phyloP scores from a whole-genome alignment of 2,888 invertebrate genomes.

The Cantharis nigra region DNA sequence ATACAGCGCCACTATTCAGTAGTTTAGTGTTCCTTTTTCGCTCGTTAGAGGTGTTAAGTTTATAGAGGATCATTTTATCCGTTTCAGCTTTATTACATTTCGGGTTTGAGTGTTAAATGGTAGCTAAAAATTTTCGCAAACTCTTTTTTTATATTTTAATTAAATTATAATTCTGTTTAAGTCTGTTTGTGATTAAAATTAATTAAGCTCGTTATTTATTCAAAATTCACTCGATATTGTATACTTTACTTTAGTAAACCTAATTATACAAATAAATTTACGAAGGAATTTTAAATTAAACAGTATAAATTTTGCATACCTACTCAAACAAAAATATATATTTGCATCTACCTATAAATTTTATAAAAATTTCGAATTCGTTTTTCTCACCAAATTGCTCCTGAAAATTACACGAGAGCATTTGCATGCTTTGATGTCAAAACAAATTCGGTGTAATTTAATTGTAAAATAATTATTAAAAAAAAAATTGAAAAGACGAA shows the following conservation, averaged over 20 bases:
- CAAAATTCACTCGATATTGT: background rate
- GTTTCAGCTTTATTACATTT: conserved; percentile 7
- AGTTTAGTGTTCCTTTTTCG: conserved; percentile 14
- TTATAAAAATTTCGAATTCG: background rate
- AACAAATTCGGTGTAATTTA: background rate
- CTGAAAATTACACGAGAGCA: background rate
- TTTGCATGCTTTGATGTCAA: background rate
- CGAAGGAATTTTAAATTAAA: background rate
- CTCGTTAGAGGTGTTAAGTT: conserved; percentile 11
- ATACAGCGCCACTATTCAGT: conserved; percentile 8
- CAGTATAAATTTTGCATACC: background rate
- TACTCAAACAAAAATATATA: background rate
- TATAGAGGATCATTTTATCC: conserved; percentile 10
- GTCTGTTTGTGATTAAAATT: background rate
- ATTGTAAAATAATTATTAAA: background rate
- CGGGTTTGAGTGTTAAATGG: background rate
- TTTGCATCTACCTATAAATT: background rate
- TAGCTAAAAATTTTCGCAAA: background rate
- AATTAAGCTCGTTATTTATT: background rate
- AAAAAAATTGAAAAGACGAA: background rate
- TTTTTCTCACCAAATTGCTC: background rate
- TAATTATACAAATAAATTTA: background rate
- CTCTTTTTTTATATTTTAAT: background rate
- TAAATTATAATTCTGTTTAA: background rate
- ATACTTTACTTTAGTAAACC: background rate